These are phyloP conservation scores for Dolichallabes microphthalmus DNA, from an alignment of 2,113 vertebrate genomes.

Conservation along the genomic window DNA sequence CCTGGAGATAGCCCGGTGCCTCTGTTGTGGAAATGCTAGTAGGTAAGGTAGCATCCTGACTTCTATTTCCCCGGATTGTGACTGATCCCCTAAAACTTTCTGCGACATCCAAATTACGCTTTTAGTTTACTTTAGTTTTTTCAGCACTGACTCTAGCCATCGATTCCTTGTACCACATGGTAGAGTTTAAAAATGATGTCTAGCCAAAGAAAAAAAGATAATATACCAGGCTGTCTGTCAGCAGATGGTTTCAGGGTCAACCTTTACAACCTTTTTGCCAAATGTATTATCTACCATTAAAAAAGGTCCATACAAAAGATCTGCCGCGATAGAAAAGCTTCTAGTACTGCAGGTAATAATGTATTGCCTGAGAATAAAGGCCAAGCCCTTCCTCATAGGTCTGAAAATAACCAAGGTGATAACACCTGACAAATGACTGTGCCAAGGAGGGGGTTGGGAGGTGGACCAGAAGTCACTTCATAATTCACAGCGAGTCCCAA, in stretches of 20 bases:
- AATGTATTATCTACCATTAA: slow-evolving; percentile 14
- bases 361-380: slow-evolving; percentile 27
- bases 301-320: slow-evolving; percentile 22
- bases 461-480: slow-evolving; percentile 12
- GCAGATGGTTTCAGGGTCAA: slow-evolving; percentile 10
- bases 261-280: slow-evolving; percentile 1
- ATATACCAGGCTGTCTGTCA: neutral
- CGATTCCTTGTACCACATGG: neutral
- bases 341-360: neutral
- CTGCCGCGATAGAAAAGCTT: neutral
- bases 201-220: neutral
- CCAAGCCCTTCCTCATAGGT: slow-evolving; percentile 14
- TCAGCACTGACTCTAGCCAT: neutral
- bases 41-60: neutral
- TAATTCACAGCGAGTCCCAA: slow-evolving; percentile 13
- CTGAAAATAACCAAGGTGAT: slow-evolving; percentile 34
- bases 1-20: neutral
- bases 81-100: neutral
- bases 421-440: slow-evolving; percentile 48
- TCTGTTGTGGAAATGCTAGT: neutral
- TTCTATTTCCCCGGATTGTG: neutral
- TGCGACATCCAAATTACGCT: neutral
- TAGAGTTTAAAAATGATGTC: neutral
- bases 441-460: slow-evolving; percentile 1
- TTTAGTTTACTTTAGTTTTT: neutral